Base-by-base conservation (phyloP, 2,797 vertebrate species). In the Atherinosoma microstoma region DNA sequence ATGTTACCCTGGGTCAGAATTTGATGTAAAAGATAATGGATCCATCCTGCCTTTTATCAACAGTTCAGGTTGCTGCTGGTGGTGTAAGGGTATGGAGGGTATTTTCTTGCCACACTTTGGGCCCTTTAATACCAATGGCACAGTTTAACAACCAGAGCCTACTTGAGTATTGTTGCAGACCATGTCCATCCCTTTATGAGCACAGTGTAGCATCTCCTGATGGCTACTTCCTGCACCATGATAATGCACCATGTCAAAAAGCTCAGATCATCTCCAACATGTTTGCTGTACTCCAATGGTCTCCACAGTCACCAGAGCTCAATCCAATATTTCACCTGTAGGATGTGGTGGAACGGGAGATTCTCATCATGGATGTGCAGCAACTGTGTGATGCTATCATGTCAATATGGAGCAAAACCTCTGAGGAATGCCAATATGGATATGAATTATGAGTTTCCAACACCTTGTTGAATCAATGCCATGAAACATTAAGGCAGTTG, bases 201-300 rank as follows among this genome's bases (percentile, higher is more conserved):
- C 42, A 20, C 42, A n/a, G 18, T 47, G 42, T 20, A n/a, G 18
- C 71, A 80, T 82, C 76, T 79, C 86, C 81, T 87, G 76, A 87
- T 84, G 82, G 74, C 74, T 83, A 78, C 79, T 82, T 84, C 64
- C 76, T 88, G 80, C 73, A 84, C 70, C 24, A 27, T 27, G 73
- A 87, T 80, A 76, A 76, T 1, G 27, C 42, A 1, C 16, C 71
- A 69, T 79, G 60, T 74, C 64, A 78, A 1, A 67, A 82, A 82
- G 57, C 45, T 27, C 3, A 7, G 10, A 66, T 76, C 68, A 24
- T 64, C 63, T 49, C 13, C 36, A 38, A 38, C 10, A 10, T 3
- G 38, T 40, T 35, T 5, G 5, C 34, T 35, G 34, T 35, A 10
- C 34, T 35, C 34, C 34, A 35, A 10, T 35, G 34, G 34, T 8